Conservation (phyloP, 2,888 invertebrate species). For the Caenorhabditis sp. region DNA sequence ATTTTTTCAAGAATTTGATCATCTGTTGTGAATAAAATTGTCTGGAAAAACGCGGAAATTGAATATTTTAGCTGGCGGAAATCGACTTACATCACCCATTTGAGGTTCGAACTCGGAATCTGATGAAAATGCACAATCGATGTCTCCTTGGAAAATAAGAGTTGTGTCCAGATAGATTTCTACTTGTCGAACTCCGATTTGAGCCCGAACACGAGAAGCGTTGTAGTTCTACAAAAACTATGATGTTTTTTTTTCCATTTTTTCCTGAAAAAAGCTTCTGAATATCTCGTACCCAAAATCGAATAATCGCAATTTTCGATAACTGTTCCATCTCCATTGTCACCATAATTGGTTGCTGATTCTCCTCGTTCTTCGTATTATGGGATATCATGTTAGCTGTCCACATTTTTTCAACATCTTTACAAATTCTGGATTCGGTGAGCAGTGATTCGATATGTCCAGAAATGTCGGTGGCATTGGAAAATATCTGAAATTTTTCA, state of each 20-base stretch:
- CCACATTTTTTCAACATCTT: constrained; percentile 38
- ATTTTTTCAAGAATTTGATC: constrained; percentile 79
- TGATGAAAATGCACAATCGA: constrained; percentile 82
- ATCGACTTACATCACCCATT: constrained; percentile 72
- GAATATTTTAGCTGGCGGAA: background rate
- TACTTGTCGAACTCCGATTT: constrained; percentile 80
- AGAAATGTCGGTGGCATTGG: constrained; percentile 18
- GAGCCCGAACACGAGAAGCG: constrained; percentile 84
- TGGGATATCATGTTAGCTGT: constrained; percentile 14
- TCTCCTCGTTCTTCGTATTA: background rate
- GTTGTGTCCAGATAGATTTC: constrained; percentile 74
- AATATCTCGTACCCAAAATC: constrained; percentile 3
- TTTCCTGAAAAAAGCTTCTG: background rate
- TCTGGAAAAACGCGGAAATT: constrained; percentile 75
- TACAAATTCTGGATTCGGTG: constrained; percentile 14
- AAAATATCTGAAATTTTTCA: constrained; percentile 31
- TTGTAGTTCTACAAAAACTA: constrained; percentile 80
- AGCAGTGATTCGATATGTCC: constrained; percentile 46
- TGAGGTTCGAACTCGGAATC: constrained; percentile 75
- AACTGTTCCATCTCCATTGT: constrained; percentile 30
- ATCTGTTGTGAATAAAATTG: constrained; percentile 84
- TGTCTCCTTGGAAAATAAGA: constrained; percentile 83
- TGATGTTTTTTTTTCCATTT: background rate
- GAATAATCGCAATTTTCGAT: constrained; percentile 46
- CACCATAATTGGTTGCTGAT: constrained; percentile 1